Percentiles rank a stretch among this genome's conserved stretches.
Evolutionary conservation across 2,113 vertebrate genomes (phyloP).

Genomic region (Anhinga anhinga): DNA sequence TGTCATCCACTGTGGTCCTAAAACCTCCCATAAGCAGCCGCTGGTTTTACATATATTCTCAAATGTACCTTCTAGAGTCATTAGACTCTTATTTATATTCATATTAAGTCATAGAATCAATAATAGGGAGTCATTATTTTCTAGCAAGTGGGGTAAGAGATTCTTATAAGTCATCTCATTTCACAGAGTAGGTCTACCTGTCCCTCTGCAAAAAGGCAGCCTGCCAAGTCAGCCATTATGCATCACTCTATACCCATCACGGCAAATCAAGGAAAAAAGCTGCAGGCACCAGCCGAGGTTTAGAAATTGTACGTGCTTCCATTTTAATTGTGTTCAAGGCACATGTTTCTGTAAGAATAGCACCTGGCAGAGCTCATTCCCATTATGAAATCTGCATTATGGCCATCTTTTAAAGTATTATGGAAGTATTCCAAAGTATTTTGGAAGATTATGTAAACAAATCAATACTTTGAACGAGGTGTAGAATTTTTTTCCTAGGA

Average conservation of each 20-base stretch:
- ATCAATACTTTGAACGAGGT: neutral
- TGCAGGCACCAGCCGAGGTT: neutral
- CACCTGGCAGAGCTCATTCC: neutral
- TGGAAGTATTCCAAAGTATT: neutral
- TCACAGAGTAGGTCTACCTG: neutral
- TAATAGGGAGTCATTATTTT: neutral
- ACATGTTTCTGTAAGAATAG: neutral
- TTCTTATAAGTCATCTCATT: neutral
- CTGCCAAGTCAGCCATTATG: neutral
- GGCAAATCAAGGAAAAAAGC: neutral
- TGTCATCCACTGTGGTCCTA: neutral
- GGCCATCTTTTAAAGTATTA: neutral
- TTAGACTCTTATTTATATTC: too few relatives aligned
- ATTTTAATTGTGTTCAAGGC: conserved; percentile 31
- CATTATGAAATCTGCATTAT: neutral
- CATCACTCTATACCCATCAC: neutral
- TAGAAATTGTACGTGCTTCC: neutral
- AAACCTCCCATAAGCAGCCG: neutral
- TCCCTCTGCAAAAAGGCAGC: neutral
- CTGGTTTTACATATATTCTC: neutral
- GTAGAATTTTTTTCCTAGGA: neutral
- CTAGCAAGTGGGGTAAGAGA: neutral
- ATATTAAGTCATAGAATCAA: neutral
- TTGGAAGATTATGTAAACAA: neutral
- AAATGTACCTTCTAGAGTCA: neutral